phyloP scores from a whole-genome alignment of 2,113 vertebrate genomes.

The Malurus elegans region DNA sequence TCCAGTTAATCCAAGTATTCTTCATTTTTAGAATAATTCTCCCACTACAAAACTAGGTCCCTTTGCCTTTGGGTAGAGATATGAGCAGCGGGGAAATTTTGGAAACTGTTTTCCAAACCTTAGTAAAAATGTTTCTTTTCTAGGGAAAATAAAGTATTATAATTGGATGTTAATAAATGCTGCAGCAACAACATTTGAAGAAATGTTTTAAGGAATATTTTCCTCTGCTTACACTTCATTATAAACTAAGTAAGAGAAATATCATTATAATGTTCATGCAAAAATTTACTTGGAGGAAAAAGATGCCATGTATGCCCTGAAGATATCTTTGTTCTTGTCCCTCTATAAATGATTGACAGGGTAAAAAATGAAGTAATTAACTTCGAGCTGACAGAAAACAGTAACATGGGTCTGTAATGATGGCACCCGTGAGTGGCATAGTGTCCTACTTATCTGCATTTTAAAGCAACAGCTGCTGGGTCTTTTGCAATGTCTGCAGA shows the following conservation, averaged over 20 bases:
- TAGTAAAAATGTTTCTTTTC: neutral
- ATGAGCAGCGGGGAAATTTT: neutral
- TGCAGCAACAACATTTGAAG: neutral
- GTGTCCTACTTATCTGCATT: slow-evolving; percentile 44
- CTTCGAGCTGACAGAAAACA: slow-evolving; percentile 28
- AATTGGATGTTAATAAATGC: neutral
- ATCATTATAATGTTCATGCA: neutral
- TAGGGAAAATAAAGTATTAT: neutral
- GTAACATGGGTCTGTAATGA: neutral
- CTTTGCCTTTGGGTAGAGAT: neutral
- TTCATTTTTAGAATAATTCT: neutral
- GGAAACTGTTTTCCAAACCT: neutral
- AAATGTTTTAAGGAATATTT: neutral
- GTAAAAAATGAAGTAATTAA: slow-evolving; percentile 33
- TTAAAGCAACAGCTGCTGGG: slow-evolving; percentile 44
- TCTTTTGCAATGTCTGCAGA: slow-evolving; percentile 14
- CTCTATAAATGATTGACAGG: neutral
- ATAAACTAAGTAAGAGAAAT: neutral
- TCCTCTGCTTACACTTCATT: neutral
- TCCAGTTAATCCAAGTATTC: neutral
- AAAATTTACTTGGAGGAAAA: neutral
- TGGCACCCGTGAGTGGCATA: neutral
- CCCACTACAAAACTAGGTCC: neutral
- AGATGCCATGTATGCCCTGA: neutral
- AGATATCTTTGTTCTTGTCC: slow-evolving; percentile 6